Percentiles rank a stretch among this genome's conserved stretches.
phyloP scores from a whole-genome alignment of 1,140 invertebrate species.

The Riptortus pedestris region DNA sequence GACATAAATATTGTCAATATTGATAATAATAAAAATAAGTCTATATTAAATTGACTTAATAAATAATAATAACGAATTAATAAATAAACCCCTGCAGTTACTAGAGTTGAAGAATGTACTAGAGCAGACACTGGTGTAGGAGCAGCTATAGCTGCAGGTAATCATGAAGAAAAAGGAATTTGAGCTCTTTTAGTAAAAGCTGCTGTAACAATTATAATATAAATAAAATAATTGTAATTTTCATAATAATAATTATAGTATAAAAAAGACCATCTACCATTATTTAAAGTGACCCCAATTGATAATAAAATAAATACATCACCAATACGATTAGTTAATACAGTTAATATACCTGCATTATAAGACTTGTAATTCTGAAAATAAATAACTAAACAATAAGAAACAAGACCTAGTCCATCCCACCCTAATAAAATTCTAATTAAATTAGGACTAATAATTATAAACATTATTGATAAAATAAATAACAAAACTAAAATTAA shows the following conservation, averaged over 20 bases:
- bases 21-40: background rate
- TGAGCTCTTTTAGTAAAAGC: background rate
- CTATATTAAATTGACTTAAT: background rate
- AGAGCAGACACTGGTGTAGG: background rate
- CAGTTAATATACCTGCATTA: constrained; percentile 51
- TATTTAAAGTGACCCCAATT: background rate
- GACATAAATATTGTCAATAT: background rate
- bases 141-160: background rate
- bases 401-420: constrained; percentile 53
- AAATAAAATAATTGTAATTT: background rate
- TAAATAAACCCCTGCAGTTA: background rate
- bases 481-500: constrained; percentile 49
- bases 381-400: constrained; percentile 56
- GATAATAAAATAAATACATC: constrained; percentile 41
- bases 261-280: background rate
- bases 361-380: constrained; percentile 48
- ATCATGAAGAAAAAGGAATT: background rate
- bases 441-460: constrained; percentile 56
- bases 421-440: constrained; percentile 56
- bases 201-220: background rate
- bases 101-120: background rate
- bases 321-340: constrained; percentile 50
- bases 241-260: background rate
- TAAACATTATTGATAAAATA: constrained; percentile 53
- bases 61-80: background rate